phyloP scores from a whole-genome alignment of 2,888 invertebrate species.

The Xestia xanthographa region DNA sequence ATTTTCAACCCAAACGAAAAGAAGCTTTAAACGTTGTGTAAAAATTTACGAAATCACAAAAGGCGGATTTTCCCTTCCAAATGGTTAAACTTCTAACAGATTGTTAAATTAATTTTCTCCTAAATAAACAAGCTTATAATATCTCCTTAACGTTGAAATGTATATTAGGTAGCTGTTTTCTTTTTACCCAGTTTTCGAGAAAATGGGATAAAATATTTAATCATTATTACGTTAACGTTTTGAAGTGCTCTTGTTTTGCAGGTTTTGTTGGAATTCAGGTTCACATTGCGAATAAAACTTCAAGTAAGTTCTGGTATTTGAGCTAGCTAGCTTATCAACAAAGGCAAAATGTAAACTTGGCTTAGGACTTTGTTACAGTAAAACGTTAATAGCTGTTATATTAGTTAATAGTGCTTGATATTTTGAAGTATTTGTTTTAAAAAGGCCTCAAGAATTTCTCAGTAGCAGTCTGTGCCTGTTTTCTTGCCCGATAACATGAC shows the following conservation, averaged over 20 bases:
- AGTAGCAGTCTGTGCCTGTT: fast-evolving
- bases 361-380: neutral
- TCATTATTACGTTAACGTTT: slow-evolving; percentile 28
- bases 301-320: neutral
- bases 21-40: slow-evolving; percentile 30
- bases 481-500: neutral
- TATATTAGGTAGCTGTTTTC: slow-evolving; percentile 43
- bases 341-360: neutral
- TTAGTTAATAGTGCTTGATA: neutral
- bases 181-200: slow-evolving; percentile 31
- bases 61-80: slow-evolving; percentile 49
- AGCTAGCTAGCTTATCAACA: neutral
- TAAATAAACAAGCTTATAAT: slow-evolving; percentile 61
- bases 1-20: slow-evolving; percentile 36
- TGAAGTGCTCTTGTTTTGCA: slow-evolving; percentile 24
- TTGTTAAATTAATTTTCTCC: slow-evolving; percentile 63
- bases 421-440: neutral
- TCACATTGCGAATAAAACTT: slow-evolving; percentile 7
- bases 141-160: slow-evolving; percentile 45
- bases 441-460: neutral
- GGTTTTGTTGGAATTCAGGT: slow-evolving; percentile 1
- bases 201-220: slow-evolving; percentile 46
- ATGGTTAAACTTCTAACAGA: slow-evolving; percentile 60
- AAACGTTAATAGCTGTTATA: neutral
- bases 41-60: slow-evolving; percentile 59